Evolutionary conservation across 2,888 invertebrate species (phyloP).

Genomic region (Alcis repandata): DNA sequence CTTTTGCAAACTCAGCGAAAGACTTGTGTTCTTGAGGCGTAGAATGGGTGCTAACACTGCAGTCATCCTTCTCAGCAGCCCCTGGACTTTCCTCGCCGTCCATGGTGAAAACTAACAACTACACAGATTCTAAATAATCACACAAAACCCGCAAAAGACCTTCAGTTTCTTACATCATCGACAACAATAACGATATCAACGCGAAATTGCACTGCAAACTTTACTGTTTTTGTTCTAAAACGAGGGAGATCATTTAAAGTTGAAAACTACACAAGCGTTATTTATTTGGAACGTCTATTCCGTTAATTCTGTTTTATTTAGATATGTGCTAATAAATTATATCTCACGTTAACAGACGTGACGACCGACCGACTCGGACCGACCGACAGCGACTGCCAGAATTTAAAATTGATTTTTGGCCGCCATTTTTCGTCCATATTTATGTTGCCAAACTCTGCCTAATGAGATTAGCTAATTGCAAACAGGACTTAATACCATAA

Average conservation of each 20-base stretch:
- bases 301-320: not conserved
- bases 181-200: slow-evolving; percentile 60
- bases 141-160: slow-evolving; percentile 58
- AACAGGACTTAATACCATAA: not conserved
- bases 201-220: slow-evolving; percentile 6
- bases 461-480: not conserved
- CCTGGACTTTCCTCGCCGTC: slow-evolving; percentile 72
- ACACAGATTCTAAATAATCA: slow-evolving; percentile 58
- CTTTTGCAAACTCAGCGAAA: slow-evolving; percentile 83
- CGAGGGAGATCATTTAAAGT: slow-evolving; percentile 11
- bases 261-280: not conserved
- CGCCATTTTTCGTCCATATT: slow-evolving; percentile 69
- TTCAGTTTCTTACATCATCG: slow-evolving; percentile 85
- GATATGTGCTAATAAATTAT: too few species aligned
- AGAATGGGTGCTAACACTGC: slow-evolving; percentile 77
- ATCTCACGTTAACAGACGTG: too few species aligned
- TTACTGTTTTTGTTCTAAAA: slow-evolving; percentile 15
- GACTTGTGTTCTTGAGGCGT: slow-evolving; percentile 81
- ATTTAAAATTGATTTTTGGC: slow-evolving; percentile 84
- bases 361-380: too few species aligned
- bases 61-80: slow-evolving; percentile 75
- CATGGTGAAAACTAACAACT: slow-evolving; percentile 61
- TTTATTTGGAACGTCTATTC: not conserved
- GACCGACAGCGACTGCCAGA: slow-evolving; percentile 27
- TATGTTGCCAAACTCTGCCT: not conserved